phyloP scores from a whole-genome alignment of 2,888 invertebrate species.

The Celastrina argiolus region DNA sequence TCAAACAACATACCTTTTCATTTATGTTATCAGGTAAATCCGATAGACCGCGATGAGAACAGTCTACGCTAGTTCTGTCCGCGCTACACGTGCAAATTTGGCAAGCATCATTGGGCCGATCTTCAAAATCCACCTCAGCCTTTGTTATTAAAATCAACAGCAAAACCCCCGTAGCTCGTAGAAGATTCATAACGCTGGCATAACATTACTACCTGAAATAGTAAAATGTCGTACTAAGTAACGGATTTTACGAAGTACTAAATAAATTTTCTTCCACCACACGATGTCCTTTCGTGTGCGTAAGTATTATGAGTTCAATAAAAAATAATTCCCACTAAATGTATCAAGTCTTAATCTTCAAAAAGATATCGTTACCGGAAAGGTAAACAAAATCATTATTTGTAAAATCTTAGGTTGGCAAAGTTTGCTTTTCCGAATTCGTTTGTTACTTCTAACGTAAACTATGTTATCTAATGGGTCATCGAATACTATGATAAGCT shows the following conservation, averaged over 20 bases:
- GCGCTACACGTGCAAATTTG: constrained; percentile 54
- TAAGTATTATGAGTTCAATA: background rate
- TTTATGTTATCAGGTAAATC: constrained; percentile 59
- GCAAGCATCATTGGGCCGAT: constrained; percentile 51
- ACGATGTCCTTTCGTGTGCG: background rate
- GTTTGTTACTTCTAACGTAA: background rate
- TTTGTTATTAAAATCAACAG: constrained; percentile 41
- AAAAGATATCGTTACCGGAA: background rate
- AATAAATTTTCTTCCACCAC: background rate
- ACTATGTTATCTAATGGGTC: background rate
- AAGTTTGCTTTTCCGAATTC: background rate
- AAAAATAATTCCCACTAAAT: background rate
- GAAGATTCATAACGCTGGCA: constrained; percentile 54
- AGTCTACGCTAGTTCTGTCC: constrained; percentile 55
- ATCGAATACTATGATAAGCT: background rate
- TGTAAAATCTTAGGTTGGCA: background rate
- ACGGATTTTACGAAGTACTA: background rate
- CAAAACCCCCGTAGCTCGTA: constrained; percentile 44
- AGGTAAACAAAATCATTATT: background rate
- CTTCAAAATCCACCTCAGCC: constrained; percentile 51
- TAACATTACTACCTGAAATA: constrained; percentile 65
- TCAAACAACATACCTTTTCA: constrained; percentile 49
- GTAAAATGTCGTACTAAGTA: background rate
- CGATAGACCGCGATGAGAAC: constrained; percentile 63
- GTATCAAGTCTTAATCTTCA: background rate